Evolutionary conservation across 2,113 vertebrate genomes (phyloP), one percentile per base, ranked within the genome.

Genomic region (Centropristis striata): DNA sequence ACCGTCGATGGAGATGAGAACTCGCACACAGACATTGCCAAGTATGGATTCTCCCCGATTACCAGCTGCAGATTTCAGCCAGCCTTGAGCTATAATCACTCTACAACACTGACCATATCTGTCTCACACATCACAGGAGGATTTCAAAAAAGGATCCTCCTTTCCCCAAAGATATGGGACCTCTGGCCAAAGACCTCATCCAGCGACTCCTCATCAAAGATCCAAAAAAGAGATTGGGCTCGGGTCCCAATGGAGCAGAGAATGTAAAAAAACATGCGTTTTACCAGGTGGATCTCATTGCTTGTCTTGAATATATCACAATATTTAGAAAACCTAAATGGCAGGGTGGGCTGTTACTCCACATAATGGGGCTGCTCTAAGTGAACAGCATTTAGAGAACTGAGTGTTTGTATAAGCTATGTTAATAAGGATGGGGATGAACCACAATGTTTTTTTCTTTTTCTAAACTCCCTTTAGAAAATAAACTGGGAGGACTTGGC

Each of bases 1-100:
- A 99, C 98, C 63, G 98, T 99, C 0, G 98, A 99, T 39, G 98
- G 98, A 77, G 95, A 98, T 77, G 97, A 97, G 91, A 99, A 99
- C 93, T 98, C 97, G 2, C 98, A 99, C 93, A 95, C 97, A 57
- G 98, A 99, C 83, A 99, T 99, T 82, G 98, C 98, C 67, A 97
- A 96, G 98, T 99, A 96, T 94, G 94, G 18, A 75, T 75, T 54
- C 23, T 36, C 71, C 54, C 44, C 20, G 50, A 54, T 67, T 15
- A 11, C n/a, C 37, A 9, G 39, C 57, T 23, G 23, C 46, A 55
- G 12, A 21, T 63, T 63, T 59, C 15, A 46, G 20, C 23, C 37
- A 15, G 1, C 12, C 13, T 39, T 44, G 21, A 36, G 4, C 76
- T 66, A 2, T 72, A 32, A 27, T 59, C 63, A 8, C 21, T 70